Evolutionary conservation across 1,140 invertebrate species (phyloP), one percentile per base, ranked within the genome.

Genomic region (Delia radicum): DNA sequence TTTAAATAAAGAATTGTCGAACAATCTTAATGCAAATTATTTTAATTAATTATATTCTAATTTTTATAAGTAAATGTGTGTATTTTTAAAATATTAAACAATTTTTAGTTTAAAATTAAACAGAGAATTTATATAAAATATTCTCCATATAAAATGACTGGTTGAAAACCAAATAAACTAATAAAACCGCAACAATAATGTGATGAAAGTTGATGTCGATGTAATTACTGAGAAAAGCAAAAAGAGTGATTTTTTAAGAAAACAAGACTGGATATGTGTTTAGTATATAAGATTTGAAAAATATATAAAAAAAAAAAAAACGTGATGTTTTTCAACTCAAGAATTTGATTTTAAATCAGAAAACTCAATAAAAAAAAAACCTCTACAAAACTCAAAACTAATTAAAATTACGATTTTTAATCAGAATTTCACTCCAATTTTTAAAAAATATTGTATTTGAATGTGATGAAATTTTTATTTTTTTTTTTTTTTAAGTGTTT

Each of bases 241-340:
- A 33, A 13, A 69, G 65, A 69, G 65, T 69, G 48, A 55, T 69
- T 69, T n/a, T n/a, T 33, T 33, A 69, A 29, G 65, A 33, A 33
- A 69, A 21, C 18, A 69, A 69, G 65, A 69, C 65, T 69, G 65
- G 65, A 13, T 69, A 69, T 21, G 65, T 69, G 65, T 69, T 69
- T 69, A 69, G 65, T 69, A 31, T 69, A 7, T 69, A 69, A 69
- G 65, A 18, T 18, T 55, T n/a, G 21, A n/a, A n/a, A 2, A n/a
- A 6, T 55, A 6, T 18, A 55, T 21, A n/a, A 55, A 55, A 55
- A 55, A 55, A 24, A 15, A 48, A 48, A 48, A 13, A 48, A 48
- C 46, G 15, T 48, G 15, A n/a, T n/a, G n/a, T n/a, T n/a, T n/a
- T n/a, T n/a, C n/a, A n/a, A n/a, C n/a, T n/a, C n/a, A n/a, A n/a